Evolutionary conservation across 2,888 invertebrate species (phyloP).

Genomic region (Metacarcinus magister): DNA sequence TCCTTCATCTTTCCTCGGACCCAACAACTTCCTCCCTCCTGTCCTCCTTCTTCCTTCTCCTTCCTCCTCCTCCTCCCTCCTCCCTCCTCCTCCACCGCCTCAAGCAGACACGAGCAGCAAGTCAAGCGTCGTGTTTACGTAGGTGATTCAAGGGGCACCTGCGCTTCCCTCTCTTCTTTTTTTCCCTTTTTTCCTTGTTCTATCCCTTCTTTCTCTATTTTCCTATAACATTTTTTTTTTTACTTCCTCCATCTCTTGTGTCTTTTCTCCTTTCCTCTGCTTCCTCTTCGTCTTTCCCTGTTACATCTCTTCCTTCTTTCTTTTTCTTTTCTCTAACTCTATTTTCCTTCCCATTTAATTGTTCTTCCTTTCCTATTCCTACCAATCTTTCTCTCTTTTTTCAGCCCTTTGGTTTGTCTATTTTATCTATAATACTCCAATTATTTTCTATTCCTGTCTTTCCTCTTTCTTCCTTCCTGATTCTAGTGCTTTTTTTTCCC

Average conservation of each 20-base stretch:
- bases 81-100: background rate
- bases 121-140: background rate
- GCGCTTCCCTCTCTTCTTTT: background rate
- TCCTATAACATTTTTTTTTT: background rate
- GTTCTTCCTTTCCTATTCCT: background rate
- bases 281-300: background rate
- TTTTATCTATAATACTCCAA: no score
- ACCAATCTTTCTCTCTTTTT: background rate
- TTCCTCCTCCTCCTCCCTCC: slow-evolving; percentile 8
- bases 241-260: background rate
- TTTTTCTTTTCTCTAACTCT: background rate
- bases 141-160: background rate
- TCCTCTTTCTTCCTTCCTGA: background rate
- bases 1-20: background rate
- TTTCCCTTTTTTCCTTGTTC: background rate
- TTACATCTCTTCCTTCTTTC: background rate
- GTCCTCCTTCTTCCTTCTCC: background rate
- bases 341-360: background rate
- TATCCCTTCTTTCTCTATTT: background rate
- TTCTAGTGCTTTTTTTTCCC: no score
- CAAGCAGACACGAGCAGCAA: background rate
- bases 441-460: no score
- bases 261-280: background rate
- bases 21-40: background rate
- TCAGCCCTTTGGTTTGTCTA: no score